Conservation (phyloP, 2,797 vertebrate species). For the Muscicapa striata region DNA sequence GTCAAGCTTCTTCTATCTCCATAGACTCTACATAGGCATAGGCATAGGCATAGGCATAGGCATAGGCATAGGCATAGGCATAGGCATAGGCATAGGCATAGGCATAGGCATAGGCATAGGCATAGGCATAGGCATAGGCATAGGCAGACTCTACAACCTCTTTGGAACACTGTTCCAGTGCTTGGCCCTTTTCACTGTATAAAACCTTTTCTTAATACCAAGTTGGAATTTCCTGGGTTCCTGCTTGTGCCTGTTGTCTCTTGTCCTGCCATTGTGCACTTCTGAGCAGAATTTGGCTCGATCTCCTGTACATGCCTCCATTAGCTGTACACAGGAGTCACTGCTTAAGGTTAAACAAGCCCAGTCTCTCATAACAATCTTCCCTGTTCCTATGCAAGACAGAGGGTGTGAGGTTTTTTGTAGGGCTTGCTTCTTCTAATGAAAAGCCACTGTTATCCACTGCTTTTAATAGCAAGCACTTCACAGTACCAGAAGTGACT, state of each 20-base stretch:
- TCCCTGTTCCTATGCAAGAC: neutral
- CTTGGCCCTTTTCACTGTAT: neutral
- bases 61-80: neutral
- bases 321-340: neutral
- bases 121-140: too few relatives aligned
- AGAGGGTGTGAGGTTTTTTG: neutral
- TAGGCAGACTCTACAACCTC: neutral
- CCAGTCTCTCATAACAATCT: neutral
- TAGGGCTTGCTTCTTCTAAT: neutral
- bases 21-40: neutral
- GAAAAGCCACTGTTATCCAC: neutral
- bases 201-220: neutral
- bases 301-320: rapidly evolving
- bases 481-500: neutral
- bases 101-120: neutral
- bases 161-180: neutral
- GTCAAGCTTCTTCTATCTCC: neutral
- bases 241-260: neutral
- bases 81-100: too few relatives aligned
- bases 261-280: rapidly evolving
- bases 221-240: neutral
- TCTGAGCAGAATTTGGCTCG: neutral
- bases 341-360: neutral
- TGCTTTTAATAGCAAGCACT: neutral
- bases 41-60: too few relatives aligned